Conservation (phyloP, 2,888 invertebrate species). For the Prionchulus punctatus region DNA sequence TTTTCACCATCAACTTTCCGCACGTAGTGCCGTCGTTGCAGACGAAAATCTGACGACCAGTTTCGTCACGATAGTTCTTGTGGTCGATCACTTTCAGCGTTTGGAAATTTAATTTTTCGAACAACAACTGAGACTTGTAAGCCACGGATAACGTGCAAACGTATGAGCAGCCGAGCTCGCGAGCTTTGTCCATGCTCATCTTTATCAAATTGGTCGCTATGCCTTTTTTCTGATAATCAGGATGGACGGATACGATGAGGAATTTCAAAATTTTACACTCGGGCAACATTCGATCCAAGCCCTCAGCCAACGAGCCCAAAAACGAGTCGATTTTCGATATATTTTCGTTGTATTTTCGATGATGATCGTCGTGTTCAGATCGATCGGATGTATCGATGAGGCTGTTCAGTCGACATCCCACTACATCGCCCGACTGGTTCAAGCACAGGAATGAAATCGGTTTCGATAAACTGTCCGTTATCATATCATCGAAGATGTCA, state of each 20-base stretch:
- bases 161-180: neutral
- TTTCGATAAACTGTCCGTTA: neutral
- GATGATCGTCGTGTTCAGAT: no score
- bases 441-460: neutral
- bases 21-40: neutral
- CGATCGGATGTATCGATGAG: neutral
- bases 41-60: neutral
- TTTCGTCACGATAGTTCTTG: neutral
- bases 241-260: neutral
- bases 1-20: neutral
- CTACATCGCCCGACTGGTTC: neutral
- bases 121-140: neutral
- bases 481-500: neutral
- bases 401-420: neutral
- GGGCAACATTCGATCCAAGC: neutral
- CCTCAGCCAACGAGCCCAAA: neutral
- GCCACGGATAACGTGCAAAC: neutral
- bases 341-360: neutral
- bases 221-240: neutral
- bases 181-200: neutral
- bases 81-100: neutral
- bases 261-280: neutral
- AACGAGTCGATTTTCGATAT: neutral
- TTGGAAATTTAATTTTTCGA: neutral
- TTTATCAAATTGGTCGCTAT: neutral